Percentiles rank a stretch among this genome's conserved stretches.
phyloP scores from a whole-genome alignment of 2,797 vertebrate species.

The Lacerta viridis region DNA sequence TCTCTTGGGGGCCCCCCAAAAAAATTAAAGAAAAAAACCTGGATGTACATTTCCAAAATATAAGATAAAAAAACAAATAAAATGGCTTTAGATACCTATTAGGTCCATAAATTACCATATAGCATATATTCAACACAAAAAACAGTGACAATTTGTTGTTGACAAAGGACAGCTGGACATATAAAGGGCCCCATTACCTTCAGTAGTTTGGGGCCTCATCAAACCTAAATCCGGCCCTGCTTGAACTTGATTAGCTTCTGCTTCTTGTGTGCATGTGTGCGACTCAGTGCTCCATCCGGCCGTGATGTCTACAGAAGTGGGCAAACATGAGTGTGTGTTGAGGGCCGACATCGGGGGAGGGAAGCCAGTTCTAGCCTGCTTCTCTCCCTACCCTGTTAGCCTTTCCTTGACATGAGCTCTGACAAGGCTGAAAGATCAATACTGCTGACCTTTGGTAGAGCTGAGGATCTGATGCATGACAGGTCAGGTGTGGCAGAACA shows the following conservation, averaged over 20 bases:
- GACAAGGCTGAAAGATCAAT: slow-evolving; percentile 43
- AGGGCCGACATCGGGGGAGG: neutral
- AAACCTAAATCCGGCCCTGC: neutral
- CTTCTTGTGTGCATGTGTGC: neutral
- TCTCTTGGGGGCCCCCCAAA: no score
- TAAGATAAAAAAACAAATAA: no score
- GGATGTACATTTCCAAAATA: no score
- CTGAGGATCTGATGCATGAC: slow-evolving; percentile 27
- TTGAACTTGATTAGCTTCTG: neutral
- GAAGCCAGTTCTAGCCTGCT: neutral
- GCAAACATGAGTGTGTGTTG: neutral
- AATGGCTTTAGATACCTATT: no score
- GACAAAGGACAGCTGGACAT: no score
- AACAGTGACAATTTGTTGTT: no score
- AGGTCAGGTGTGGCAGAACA: slow-evolving; percentile 26
- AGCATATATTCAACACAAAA: no score
- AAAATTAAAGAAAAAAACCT: no score
- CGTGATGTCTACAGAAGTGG: neutral
- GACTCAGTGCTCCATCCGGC: neutral
- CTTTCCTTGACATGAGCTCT: slow-evolving; percentile 34
- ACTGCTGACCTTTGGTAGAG: slow-evolving; percentile 40
- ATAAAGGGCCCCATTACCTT: no score
- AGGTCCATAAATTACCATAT: no score
- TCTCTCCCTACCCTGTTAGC: slow-evolving; percentile 25
- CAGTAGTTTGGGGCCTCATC: no score